A percentile compares a stretch with the other conserved stretches of the same genome.
Evolutionary conservation across 2,888 invertebrate species (phyloP).

Genomic region (Brachyptera putata): DNA sequence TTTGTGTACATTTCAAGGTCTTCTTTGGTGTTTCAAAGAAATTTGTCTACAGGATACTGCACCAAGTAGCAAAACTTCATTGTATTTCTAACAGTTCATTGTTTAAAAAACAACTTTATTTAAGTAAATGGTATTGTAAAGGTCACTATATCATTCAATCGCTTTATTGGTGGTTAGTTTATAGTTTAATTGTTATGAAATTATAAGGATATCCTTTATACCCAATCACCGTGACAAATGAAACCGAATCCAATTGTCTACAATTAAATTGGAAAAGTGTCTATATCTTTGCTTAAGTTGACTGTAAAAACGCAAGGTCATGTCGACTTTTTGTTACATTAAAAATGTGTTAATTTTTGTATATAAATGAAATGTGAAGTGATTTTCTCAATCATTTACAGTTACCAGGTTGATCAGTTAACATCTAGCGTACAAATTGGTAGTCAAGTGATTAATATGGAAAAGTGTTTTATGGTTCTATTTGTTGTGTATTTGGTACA

Average conservation of each 20-base stretch:
- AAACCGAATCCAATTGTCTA: constrained; percentile 16
- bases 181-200: constrained; percentile 2
- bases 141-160: not conserved
- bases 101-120: not conserved
- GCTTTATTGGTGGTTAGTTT: not conserved
- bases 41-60: not conserved
- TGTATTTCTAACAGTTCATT: constrained; percentile 3
- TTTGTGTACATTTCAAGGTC: constrained; percentile 1
- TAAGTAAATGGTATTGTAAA: not conserved
- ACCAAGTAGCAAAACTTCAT: constrained; percentile 1
- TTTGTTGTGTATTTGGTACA: not conserved
- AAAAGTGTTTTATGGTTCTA: not conserved
- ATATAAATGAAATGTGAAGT: constrained; percentile 4
- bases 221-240: constrained; percentile 12
- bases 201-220: constrained; percentile 14
- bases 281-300: not conserved
- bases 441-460: not conserved
- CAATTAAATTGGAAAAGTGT: constrained; percentile 22
- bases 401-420: not conserved
- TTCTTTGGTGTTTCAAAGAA: not conserved
- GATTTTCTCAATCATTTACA: constrained; percentile 11
- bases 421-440: not conserved
- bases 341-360: not conserved
- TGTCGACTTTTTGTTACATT: not conserved
- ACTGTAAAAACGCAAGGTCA: constrained; percentile 1